phyloP scores from a whole-genome alignment of 2,797 vertebrate genomes.

The Basileuterus tristriatus region DNA sequence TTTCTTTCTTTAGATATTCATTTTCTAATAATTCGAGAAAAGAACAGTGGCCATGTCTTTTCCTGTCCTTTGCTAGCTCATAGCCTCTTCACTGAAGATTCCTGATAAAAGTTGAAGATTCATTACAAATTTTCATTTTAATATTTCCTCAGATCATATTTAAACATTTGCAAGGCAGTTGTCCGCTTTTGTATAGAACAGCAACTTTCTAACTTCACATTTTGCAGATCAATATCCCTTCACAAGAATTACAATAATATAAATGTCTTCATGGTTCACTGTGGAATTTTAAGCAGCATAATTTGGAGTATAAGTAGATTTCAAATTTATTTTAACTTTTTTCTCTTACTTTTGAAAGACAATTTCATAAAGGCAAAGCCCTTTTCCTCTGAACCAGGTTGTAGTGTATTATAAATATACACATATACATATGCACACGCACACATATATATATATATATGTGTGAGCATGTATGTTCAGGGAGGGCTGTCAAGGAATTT shows the following conservation, averaged over 20 bases:
- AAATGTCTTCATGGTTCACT: neutral
- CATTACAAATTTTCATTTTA: neutral
- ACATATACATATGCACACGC: no score
- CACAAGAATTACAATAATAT: neutral
- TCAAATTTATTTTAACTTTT: neutral
- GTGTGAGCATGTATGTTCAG: neutral
- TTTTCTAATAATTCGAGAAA: neutral
- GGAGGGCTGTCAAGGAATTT: neutral
- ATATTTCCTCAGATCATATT: neutral
- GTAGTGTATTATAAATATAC: neutral
- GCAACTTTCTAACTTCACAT: neutral
- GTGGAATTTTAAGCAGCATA: rapidly evolving
- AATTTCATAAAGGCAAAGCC: neutral
- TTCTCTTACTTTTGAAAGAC: neutral
- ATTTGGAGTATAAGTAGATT: neutral
- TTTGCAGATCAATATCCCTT: neutral
- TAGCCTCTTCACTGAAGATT: neutral
- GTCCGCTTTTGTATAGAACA: neutral
- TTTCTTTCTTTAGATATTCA: neutral
- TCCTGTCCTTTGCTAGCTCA: neutral
- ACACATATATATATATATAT: rapidly evolving
- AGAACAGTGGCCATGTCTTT: neutral
- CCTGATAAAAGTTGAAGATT: neutral
- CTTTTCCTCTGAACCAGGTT: neutral
- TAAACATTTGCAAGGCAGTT: neutral